A percentile compares a stretch with the other conserved stretches of the same genome.
Evolutionary conservation across 2,113 vertebrate species (phyloP).

Genomic region (Melanerpes formicivorus): DNA sequence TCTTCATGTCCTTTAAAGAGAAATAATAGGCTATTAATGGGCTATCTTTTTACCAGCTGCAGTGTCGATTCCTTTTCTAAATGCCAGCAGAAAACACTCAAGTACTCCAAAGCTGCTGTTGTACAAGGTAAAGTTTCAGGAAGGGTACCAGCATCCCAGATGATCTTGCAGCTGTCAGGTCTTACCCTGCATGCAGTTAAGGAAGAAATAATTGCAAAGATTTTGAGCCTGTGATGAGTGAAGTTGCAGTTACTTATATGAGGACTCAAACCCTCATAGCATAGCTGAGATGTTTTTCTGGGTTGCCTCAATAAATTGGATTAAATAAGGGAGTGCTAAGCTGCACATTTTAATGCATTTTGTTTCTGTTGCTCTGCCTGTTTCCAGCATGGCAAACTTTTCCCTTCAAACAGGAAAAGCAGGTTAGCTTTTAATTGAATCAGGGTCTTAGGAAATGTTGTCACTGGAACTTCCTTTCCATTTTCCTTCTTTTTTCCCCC

Average conservation of each 20-base stretch:
- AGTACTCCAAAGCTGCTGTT: neutral
- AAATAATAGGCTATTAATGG: neutral
- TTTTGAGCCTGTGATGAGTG: neutral
- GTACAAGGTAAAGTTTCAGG: neutral
- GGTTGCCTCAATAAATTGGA: neutral
- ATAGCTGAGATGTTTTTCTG: neutral
- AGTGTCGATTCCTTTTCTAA: neutral
- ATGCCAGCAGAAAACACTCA: accelerated
- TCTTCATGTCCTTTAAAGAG: neutral
- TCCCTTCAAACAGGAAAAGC: neutral
- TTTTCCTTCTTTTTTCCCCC: neutral
- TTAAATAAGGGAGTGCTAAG: neutral
- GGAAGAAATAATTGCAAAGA: neutral
- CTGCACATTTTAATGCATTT: neutral
- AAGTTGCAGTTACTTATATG: neutral
- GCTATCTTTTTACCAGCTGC: neutral
- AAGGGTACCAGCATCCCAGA: neutral
- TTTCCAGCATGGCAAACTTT: neutral
- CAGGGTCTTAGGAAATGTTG: slow-evolving; percentile 1
- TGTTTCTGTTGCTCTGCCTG: neutral
- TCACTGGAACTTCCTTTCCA: neutral
- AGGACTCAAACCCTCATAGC: neutral
- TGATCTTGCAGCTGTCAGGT: neutral
- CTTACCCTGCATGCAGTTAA: neutral
- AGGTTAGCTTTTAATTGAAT: neutral